A percentile compares a stretch with the other conserved stretches of the same genome.
Evolutionary conservation across 2,888 invertebrate genomes (phyloP).

Genomic region (Baccha elongata): DNA sequence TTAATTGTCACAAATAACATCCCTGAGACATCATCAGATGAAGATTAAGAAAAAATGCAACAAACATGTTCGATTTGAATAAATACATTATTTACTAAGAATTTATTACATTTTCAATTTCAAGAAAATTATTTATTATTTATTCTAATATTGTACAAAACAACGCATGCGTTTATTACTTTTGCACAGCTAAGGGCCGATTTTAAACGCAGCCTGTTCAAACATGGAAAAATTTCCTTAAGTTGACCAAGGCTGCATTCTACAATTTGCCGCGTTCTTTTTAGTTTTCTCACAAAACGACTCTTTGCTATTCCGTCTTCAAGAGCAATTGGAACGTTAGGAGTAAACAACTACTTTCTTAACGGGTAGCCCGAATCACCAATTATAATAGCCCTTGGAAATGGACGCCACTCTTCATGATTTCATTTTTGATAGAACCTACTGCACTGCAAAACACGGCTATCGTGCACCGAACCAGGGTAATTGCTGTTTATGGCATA

Average conservation of each 20-base stretch:
- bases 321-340: background rate
- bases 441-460: slow-evolving; percentile 2
- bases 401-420: slow-evolving; percentile 9
- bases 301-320: background rate
- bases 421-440: background rate
- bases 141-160: background rate
- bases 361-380: slow-evolving; percentile 1
- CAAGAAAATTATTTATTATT: too few species aligned
- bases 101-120: too few species aligned
- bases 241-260: slow-evolving; percentile 13
- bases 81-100: too few species aligned
- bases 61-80: too few species aligned
- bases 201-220: slow-evolving; percentile 2
- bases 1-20: too few species aligned
- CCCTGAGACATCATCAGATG: too few species aligned
- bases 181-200: slow-evolving; percentile 12
- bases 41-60: too few species aligned
- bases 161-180: background rate
- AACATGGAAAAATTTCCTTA: background rate
- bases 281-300: background rate
- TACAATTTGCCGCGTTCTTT: background rate
- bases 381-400: background rate
- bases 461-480: slow-evolving; percentile 12
- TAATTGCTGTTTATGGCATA: slow-evolving; percentile 7
- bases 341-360: background rate